Evolutionary conservation across 2,888 invertebrate genomes (phyloP).

Genomic region (Sesia bembeciformis): DNA sequence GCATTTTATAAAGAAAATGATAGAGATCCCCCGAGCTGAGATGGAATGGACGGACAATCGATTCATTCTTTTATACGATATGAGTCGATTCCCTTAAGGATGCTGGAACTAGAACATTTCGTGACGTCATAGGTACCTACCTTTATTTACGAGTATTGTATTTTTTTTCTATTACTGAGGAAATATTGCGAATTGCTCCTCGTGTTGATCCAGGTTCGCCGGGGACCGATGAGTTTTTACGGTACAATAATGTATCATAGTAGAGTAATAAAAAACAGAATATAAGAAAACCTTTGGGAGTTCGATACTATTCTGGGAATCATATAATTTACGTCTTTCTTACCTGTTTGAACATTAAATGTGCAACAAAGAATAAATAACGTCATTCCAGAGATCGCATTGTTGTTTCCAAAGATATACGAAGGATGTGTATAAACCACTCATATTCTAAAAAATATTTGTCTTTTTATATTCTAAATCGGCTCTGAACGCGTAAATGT

Average conservation of each 20-base stretch:
- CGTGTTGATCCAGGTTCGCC: background rate
- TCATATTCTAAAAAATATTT: too few species aligned
- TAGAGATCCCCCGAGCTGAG: background rate
- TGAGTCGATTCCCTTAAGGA: slow-evolving; percentile 6
- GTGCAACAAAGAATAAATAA: too few species aligned
- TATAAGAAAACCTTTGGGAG: too few species aligned
- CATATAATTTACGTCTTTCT: background rate
- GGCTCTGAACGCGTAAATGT: too few species aligned
- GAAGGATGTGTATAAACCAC: too few species aligned
- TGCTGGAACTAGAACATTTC: slow-evolving; percentile 1
- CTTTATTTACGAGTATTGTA: background rate
- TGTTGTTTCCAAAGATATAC: too few species aligned
- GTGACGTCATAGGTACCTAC: background rate
- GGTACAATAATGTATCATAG: background rate
- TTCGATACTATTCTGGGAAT: background rate
- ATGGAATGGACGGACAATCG: background rate
- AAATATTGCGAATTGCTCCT: background rate
- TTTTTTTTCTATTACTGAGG: background rate
- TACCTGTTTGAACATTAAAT: background rate
- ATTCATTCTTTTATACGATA: background rate
- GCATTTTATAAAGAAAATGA: too few species aligned
- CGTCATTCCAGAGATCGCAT: too few species aligned
- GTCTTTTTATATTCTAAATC: too few species aligned
- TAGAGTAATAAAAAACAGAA: background rate
- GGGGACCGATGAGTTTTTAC: background rate